Conservation (phyloP, 2,888 invertebrate genomes). For the Lithophane ornitopus region DNA sequence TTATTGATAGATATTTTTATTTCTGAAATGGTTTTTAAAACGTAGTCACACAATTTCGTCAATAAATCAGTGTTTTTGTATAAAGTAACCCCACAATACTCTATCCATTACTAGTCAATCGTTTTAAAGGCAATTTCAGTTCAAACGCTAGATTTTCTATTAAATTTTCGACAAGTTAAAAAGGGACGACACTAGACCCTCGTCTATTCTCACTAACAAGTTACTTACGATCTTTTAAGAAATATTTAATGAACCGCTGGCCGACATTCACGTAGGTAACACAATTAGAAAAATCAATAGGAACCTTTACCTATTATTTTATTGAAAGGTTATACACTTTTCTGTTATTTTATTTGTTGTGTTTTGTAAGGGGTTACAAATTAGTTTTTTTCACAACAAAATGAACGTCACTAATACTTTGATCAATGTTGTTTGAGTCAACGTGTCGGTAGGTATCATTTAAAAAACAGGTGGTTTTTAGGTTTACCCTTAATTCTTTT, state of each 20-base stretch:
- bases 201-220: conserved; percentile 77
- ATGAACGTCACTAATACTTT: too few relatives aligned
- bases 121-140: conserved; percentile 15
- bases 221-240: conserved; percentile 82
- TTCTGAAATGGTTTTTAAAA: neutral
- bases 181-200: conserved; percentile 72
- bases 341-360: conserved; percentile 2
- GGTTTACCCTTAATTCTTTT: too few relatives aligned
- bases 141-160: conserved; percentile 51
- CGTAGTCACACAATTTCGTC: neutral
- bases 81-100: neutral
- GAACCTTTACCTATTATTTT: conserved; percentile 74
- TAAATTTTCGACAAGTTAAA: conserved; percentile 63
- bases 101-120: neutral
- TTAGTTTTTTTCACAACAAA: too few relatives aligned
- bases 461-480: too few relatives aligned
- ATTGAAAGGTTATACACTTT: conserved; percentile 71
- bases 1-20: too few relatives aligned
- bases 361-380: neutral
- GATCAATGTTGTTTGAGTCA: too few relatives aligned
- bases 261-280: conserved; percentile 77
- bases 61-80: neutral
- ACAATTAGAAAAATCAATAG: conserved; percentile 88
- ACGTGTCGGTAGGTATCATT: too few relatives aligned
- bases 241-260: conserved; percentile 86